phyloP scores from a whole-genome alignment of 2,888 invertebrate species.

The Tolmerus cingulatus region DNA sequence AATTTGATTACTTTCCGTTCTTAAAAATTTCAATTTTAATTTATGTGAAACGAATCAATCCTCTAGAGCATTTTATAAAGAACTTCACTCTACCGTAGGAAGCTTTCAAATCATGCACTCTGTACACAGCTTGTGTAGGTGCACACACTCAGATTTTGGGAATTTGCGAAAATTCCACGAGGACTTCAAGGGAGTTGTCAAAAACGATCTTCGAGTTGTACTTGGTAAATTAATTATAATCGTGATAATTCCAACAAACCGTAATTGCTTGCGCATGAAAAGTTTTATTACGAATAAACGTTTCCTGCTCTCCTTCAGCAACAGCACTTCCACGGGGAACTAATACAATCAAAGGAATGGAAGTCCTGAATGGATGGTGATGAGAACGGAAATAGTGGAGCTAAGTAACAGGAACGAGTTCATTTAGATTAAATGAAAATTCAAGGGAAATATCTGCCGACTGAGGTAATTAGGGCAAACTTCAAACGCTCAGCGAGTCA shows the following conservation, averaged over 20 bases:
- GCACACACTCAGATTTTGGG: neutral
- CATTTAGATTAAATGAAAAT: slow-evolving; percentile 1
- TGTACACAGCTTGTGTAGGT: too few relatives aligned
- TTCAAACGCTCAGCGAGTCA: neutral
- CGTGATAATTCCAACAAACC: slow-evolving; percentile 18
- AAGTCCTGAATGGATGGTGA: too few relatives aligned
- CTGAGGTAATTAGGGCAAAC: neutral
- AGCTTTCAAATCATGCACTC: too few relatives aligned
- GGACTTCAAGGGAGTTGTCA: neutral
- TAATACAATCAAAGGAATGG: neutral
- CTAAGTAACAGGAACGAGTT: neutral
- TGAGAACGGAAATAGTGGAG: neutral
- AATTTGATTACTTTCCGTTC: neutral
- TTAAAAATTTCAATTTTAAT: neutral
- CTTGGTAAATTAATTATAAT: slow-evolving; percentile 27
- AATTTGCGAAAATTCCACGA: neutral
- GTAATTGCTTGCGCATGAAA: slow-evolving; percentile 21
- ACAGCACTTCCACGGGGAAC: neutral
- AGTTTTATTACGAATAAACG: neutral
- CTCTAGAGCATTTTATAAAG: too few relatives aligned
- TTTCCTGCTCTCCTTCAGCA: neutral
- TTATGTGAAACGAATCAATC: neutral
- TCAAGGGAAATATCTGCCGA: slow-evolving; percentile 7
- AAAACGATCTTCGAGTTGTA: neutral
- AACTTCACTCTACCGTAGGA: too few relatives aligned